Evolutionary conservation across 2,113 vertebrate genomes (phyloP).

Genomic region (Aphelocoma coerulescens): DNA sequence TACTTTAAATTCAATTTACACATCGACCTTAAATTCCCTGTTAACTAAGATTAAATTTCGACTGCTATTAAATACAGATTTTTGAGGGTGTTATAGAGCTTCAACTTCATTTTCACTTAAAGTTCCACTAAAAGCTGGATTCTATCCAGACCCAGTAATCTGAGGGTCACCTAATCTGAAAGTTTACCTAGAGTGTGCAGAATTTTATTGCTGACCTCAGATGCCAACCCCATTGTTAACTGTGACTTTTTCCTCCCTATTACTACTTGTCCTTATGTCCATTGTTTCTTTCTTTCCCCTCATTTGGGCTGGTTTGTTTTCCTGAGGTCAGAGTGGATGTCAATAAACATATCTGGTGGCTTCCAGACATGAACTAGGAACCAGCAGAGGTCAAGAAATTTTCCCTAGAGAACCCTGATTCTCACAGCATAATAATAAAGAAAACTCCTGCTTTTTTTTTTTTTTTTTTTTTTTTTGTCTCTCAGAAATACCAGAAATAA

Average conservation of each 20-base stretch:
- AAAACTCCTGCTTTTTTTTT: neutral
- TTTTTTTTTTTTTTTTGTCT: neutral
- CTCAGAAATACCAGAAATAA: neutral
- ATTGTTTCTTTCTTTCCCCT: constrained; percentile 39
- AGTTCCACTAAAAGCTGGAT: neutral
- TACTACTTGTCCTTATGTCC: neutral
- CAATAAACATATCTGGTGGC: constrained; percentile 24
- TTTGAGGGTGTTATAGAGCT: neutral
- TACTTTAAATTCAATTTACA: neutral
- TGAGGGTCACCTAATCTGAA: neutral
- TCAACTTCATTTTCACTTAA: neutral
- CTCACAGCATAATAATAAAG: neutral
- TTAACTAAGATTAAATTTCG: neutral
- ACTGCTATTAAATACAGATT: neutral
- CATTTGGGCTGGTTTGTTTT: constrained; percentile 12
- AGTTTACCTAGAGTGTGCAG: neutral
- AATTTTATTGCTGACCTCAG: constrained; percentile 1
- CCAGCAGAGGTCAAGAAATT: constrained; percentile 1
- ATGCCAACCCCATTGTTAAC: constrained; percentile 1
- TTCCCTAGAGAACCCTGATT: constrained; percentile 23
- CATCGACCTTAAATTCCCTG: neutral
- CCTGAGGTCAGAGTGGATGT: constrained; percentile 38
- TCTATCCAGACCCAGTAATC: neutral
- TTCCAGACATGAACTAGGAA: constrained; percentile 25
- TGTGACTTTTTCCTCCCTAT: neutral